Evolutionary conservation across 2,113 vertebrate genomes (phyloP).

Genomic region (Calidris pygmaea): DNA sequence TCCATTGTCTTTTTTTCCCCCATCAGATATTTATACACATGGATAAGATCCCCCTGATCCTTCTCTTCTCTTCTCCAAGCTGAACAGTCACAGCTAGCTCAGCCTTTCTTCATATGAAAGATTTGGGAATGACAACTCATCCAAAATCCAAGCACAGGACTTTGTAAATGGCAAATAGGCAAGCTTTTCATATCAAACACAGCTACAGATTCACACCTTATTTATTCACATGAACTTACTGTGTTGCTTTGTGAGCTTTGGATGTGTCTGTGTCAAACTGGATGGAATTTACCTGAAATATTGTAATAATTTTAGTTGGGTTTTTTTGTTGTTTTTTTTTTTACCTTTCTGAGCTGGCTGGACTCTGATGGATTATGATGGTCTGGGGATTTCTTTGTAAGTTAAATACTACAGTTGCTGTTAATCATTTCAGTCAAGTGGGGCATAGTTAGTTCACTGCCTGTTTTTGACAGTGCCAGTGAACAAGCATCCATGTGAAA

Average conservation of each 20-base stretch:
- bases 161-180: background rate
- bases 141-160: background rate
- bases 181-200: background rate
- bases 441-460: background rate
- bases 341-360: background rate
- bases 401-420: background rate
- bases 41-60: too few species aligned
- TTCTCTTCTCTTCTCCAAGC: too few species aligned
- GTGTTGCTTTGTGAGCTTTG: background rate
- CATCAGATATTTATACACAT: background rate
- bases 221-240: background rate
- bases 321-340: background rate
- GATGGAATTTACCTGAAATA: background rate
- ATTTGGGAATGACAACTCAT: background rate
- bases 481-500: background rate
- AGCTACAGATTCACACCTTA: background rate
- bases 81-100: too few species aligned
- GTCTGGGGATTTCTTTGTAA: background rate
- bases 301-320: background rate
- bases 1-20: background rate
- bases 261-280: background rate
- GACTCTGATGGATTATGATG: background rate
- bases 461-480: background rate
- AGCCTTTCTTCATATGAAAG: too few species aligned
- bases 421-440: background rate